Evolutionary conservation across 2,888 invertebrate species (phyloP), one percentile per base, ranked within the genome.

Genomic region (Pollenia griseotomentosa): DNA sequence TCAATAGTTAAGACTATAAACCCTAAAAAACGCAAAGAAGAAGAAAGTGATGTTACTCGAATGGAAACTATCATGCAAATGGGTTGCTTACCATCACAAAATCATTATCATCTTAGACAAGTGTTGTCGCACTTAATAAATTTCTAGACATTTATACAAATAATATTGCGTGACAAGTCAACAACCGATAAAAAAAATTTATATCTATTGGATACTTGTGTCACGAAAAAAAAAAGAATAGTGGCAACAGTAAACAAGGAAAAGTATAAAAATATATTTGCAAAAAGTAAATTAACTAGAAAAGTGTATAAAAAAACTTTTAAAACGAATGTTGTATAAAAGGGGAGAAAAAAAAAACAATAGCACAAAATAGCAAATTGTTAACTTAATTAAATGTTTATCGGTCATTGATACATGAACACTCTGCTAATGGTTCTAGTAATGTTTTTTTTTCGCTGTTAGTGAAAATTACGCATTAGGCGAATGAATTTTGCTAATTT

Each of bases 361-460:
- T 42, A 12, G n/a, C 11, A 40, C 68, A 51, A 68, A 53, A 40
- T 61, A 14, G 23, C n/a, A 16, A 33, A 78, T 23, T 55, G 55
- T 77, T 14, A 74, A 16, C 70, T 63, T 83, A 83, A 78, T 78
- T 59, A 83, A 65, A 66, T 78, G 61, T 83, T 78, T 83, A 73
- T 83, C 59, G 51, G 51, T 78, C 57, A 65, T 77, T 63, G 46
- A 57, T 68, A 78, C 19, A 59, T 6, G 1, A 5, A 5, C 14
- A 44, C 9, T 63, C 12, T 11, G 23, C 42, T 42, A 53, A 63
- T 44, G 1, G 19, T 2, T 33, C 6, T 16, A 23, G 44, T 7
- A 11, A 8, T 66, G 0, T 53, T 65, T 65, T 12, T 23, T 33
- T 16, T 53, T 33, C 9, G 33, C 6, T 33, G 33, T 33, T 6